Evolutionary conservation across 2,888 invertebrate genomes (phyloP), one percentile per base, ranked within the genome.

Genomic region (Listrodromus nycthemerus): DNA sequence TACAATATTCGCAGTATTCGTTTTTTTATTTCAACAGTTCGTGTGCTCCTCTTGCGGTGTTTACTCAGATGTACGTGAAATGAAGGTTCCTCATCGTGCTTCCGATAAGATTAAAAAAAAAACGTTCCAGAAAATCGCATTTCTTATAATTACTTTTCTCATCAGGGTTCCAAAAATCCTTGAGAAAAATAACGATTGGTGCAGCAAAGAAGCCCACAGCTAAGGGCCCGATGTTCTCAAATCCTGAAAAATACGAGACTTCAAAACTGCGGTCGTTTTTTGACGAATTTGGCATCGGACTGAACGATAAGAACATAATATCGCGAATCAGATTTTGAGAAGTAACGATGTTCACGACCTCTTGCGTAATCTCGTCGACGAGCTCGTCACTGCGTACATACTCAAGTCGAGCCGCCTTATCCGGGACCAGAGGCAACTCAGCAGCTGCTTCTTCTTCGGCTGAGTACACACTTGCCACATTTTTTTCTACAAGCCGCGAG

Each of bases 311-410:
- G 52, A 61, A 73, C 41, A 19, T 58, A 69, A 65, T 6, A 41
- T 50, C 37, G 2, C 48, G 16, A 19, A 19, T 55, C n/a, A 48
- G 37, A 27, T 63, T 27, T 58, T 50, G n/a, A 10, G 41, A 71
- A 24, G 79, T 6, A 75, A 79, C 13, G n/a, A 70, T 58, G 27
- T 75, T 33, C 13, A 48, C 58, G 27, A 79, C 37, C 19, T 21
- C 37, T 48, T 21, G 65, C 19, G 37, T 75, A 16, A 79, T 58
- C 27, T 58, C 45, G n/a, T 75, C 58, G 13, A 83, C 16, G 6
- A 83, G 24, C 41, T 58, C 7, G 48, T 65, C 52, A 50, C 41
- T 37, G 24, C 48, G 27, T 13, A 33, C 8, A 16, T n/a, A 21
- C 6, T 27, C 30, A 27, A 37, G 2, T 27, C 7, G 19, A 65